phyloP scores from a whole-genome alignment of 2,888 invertebrate genomes.

The Tipula vernalis region DNA sequence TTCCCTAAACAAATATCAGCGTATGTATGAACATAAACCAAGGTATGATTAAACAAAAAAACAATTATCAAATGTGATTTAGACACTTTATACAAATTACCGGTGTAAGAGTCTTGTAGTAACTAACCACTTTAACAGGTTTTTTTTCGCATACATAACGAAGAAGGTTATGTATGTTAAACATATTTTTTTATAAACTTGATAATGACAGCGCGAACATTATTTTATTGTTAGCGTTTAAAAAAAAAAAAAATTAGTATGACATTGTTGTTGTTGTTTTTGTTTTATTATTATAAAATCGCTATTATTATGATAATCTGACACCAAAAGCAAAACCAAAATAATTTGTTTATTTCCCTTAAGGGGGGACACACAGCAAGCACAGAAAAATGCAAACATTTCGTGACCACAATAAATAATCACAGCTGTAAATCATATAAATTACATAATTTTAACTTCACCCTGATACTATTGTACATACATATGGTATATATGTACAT shows the following conservation, averaged over 20 bases:
- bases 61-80: not conserved
- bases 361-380: not conserved
- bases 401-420: not conserved
- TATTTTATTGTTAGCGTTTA: not conserved
- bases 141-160: not conserved
- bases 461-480: not conserved
- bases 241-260: not conserved
- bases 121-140: not conserved
- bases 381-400: not conserved
- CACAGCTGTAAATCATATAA: not conserved
- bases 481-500: not conserved
- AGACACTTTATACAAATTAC: not conserved
- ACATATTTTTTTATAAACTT: not conserved
- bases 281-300: not conserved
- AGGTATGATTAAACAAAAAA: not conserved
- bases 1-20: not conserved
- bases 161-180: not conserved
- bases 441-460: not conserved
- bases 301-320: not conserved
- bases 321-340: not conserved
- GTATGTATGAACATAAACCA: too few species aligned
- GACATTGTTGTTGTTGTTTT: not conserved
- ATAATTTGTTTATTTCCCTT: not conserved
- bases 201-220: not conserved
- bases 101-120: not conserved